A percentile compares a stretch with the other conserved stretches of the same genome.
Conservation (phyloP, 1,140 invertebrate species). For the Heterodera schachtii region DNA sequence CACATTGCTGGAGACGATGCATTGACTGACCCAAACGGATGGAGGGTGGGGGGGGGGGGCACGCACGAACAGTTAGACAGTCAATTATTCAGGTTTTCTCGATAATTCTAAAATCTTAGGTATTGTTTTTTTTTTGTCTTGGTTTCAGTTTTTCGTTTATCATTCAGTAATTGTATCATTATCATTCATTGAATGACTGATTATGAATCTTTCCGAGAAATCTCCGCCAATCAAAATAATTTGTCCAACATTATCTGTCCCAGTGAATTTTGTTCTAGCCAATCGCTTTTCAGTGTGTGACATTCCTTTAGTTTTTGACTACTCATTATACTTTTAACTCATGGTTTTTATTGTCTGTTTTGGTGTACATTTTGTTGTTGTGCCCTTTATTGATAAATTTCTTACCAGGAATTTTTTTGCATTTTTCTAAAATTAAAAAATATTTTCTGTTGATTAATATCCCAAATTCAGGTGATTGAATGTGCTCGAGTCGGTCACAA, state of each 20-base stretch:
- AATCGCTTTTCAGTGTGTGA: neutral
- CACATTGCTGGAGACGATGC: conserved; percentile 49
- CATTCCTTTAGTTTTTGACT: neutral
- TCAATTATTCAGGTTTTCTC: too few relatives aligned
- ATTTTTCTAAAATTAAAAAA: neutral
- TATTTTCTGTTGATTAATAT: neutral
- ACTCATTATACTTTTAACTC: neutral
- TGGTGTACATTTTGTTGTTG: too few relatives aligned
- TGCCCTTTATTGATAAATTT: neutral
- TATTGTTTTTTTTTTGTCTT: too few relatives aligned
- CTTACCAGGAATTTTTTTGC: too few relatives aligned
- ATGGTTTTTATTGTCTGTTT: too few relatives aligned
- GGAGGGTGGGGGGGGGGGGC: too few relatives aligned
- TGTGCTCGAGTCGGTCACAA: conserved; percentile 52
- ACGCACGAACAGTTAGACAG: too few relatives aligned
- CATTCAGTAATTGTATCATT: conserved; percentile 8
- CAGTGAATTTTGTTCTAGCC: neutral
- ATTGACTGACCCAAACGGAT: too few relatives aligned
- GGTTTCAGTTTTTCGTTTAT: neutral
- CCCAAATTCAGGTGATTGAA: conserved; percentile 53
- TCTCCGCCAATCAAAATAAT: neutral
- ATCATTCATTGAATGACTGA: neutral
- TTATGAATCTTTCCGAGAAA: conserved; percentile 5
- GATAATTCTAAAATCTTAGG: too few relatives aligned
- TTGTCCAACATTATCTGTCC: neutral